phyloP scores from a whole-genome alignment of 1,140 invertebrate species.

The Drosophila mojavensis region DNA sequence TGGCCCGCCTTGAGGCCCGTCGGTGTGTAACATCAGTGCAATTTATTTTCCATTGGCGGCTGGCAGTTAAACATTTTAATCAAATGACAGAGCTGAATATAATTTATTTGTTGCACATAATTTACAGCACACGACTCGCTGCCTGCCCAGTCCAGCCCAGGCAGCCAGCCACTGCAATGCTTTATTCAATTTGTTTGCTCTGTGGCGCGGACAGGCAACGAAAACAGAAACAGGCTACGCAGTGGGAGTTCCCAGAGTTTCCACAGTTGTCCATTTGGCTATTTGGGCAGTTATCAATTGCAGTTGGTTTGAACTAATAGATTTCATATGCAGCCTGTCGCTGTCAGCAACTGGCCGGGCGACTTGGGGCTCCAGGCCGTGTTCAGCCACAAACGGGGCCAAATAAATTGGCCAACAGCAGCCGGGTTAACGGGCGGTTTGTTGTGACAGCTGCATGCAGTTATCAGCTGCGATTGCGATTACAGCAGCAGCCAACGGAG shows the following conservation, averaged over 20 bases:
- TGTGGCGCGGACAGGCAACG: constrained; percentile 31
- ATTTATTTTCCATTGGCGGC: constrained; percentile 57
- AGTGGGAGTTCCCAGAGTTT: neutral
- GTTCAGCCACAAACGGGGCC: constrained; percentile 44
- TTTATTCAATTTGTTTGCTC: constrained; percentile 73
- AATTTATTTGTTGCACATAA: constrained; percentile 74
- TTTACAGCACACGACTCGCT: constrained; percentile 42
- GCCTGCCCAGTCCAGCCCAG: neutral
- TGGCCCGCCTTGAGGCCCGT: neutral
- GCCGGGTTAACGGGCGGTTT: constrained; percentile 58
- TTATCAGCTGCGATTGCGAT: constrained; percentile 45
- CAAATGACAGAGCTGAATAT: constrained; percentile 72
- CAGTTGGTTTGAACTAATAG: constrained; percentile 61
- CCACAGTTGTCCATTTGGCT: constrained; percentile 27
- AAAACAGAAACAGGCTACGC: constrained; percentile 24
- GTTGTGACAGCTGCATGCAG: constrained; percentile 66
- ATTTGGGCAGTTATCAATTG: constrained; percentile 37
- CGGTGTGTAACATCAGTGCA: constrained; percentile 22
- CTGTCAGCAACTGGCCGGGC: constrained; percentile 55
- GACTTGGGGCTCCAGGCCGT: constrained; percentile 7
- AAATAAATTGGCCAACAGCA: constrained; percentile 70
- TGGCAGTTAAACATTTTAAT: constrained; percentile 68
- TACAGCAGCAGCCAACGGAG: constrained; percentile 6
- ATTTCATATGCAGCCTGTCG: constrained; percentile 77
- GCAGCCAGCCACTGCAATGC: neutral